phyloP scores from a whole-genome alignment of 1,140 invertebrate species.

The Copidosoma floridanum region DNA sequence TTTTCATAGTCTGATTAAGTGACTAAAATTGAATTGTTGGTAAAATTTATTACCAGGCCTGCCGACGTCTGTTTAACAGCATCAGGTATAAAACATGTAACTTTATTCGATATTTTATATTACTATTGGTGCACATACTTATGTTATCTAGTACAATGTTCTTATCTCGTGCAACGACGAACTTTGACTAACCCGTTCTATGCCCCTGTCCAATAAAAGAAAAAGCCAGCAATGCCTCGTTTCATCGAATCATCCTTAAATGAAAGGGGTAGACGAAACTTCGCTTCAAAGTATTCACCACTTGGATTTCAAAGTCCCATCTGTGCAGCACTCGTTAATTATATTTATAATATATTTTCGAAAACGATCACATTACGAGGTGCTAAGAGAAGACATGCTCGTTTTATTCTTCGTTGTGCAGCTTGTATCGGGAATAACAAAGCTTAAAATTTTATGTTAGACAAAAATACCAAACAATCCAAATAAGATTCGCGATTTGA shows the following conservation, averaged over 20 bases:
- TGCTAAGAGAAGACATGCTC: conserved; percentile 3
- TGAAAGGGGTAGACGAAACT: conserved; percentile 3
- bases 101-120: conserved; percentile 18
- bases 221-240: conserved; percentile 7
- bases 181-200: conserved; percentile 4
- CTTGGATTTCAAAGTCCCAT: conserved; percentile 17
- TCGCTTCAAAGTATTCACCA: conserved; percentile 14
- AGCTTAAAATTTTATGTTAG: conserved; percentile 15
- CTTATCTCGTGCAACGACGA: conserved; percentile 5
- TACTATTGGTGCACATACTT: conserved; percentile 6
- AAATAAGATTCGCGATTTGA: no score
- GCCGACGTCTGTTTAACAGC: conserved; percentile 1
- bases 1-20: conserved; percentile 8
- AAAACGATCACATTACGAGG: conserved; percentile 7
- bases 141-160: conserved; percentile 3
- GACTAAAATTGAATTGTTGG: conserved; percentile 9
- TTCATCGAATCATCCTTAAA: conserved; percentile 23
- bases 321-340: conserved; percentile 12
- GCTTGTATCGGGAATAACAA: conserved; percentile 1
- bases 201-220: background rate
- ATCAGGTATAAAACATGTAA: conserved; percentile 13
- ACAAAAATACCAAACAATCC: no score
- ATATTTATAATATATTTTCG: conserved; percentile 20
- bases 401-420: conserved; percentile 19
- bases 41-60: conserved; percentile 10